Conservation (phyloP, 2,113 vertebrate species). For the Mesoclemmys tuberculata region DNA sequence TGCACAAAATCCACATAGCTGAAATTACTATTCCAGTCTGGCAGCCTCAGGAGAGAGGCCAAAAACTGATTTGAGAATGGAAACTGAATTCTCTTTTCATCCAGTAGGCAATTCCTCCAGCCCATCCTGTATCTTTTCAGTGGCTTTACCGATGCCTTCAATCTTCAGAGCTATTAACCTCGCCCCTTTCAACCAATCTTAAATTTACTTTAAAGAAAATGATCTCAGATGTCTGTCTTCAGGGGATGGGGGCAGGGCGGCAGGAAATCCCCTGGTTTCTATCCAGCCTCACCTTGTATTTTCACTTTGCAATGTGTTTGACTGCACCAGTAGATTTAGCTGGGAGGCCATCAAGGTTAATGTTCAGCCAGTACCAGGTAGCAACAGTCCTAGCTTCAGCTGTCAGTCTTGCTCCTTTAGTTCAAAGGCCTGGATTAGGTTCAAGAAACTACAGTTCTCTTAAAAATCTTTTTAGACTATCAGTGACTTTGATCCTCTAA, state of each 20-base stretch:
- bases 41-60: background rate
- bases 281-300: background rate
- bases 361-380: background rate
- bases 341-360: background rate
- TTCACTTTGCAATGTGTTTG: background rate
- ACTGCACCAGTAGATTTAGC: background rate
- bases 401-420: background rate
- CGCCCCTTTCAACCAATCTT: background rate
- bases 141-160: background rate
- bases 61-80: background rate
- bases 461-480: background rate
- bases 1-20: background rate
- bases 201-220: background rate
- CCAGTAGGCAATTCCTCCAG: background rate
- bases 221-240: background rate
- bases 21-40: background rate
- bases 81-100: background rate
- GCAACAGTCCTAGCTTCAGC: background rate
- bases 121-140: background rate
- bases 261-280: background rate
- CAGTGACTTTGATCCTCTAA: background rate
- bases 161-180: background rate
- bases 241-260: background rate
- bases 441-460: background rate
- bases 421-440: background rate